Base-by-base conservation (phyloP, 2,113 vertebrate genomes). In the Spermophilus dauricus region DNA sequence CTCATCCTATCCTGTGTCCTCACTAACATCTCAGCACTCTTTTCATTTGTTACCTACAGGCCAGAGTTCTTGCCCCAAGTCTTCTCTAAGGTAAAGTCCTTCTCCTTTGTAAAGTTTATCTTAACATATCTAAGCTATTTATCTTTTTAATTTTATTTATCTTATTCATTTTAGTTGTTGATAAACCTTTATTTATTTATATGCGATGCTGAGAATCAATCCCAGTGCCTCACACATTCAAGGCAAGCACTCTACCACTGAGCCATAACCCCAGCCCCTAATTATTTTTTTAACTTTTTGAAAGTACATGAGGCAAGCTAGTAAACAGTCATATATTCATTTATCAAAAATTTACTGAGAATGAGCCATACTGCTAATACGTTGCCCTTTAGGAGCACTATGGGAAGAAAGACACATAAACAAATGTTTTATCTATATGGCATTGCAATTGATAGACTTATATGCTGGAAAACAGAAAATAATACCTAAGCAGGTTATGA, bases 1-100 rank as follows among this genome's bases (percentile, higher is more conserved):
- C 99, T 99, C 96, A 99, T 99, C 97, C 95, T 99, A 84, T 99
- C 99, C 93, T 99, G 99, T 88, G 98, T 99, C 96, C 99, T 99
- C 97, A 99, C 99, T 96, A 99, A 99, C 76, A 97, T 99, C 85
- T 99, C 99, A 8, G 99, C 99, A 53, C 99, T 99, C 65, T 99
- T 99, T 96, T 99, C 99, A 0, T 99, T 99, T 97, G 98, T 99
- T 75, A 99, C 98, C 73, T 99, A 99, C 96, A 99, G 99, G 96
- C 99, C 98, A 22, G 99, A 99, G 63, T 98, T 99, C 94, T 97
- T 99, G 91, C 99, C 99, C 0, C 99, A 99, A 97, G 99, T 99
- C 92, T 99, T 99, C 96, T 98, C 97, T 87, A 99, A 99, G 99
- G 99, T 99, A 92, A 86, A 14, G 0, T 42, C 61, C 22, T 22